Evolutionary conservation across 2,113 vertebrate genomes (phyloP), one percentile per base, ranked within the genome.

Genomic region (Setophaga petechia): DNA sequence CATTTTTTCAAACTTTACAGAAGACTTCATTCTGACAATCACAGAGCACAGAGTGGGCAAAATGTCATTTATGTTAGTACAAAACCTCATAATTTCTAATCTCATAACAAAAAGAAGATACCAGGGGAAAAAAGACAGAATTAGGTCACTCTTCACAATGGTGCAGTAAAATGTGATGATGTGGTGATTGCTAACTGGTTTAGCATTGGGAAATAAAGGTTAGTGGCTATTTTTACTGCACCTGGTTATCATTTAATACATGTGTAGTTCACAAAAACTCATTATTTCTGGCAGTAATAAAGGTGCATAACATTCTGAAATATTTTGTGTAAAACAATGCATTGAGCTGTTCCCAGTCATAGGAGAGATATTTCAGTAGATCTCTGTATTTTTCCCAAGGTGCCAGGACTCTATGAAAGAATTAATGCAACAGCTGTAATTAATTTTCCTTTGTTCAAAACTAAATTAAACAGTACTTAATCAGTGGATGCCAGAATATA

Each of bases 51-150:
- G 51, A 63, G 44, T 78, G 41, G 47, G 72, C 41, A 95, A 97
- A 95, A 83, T 82, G 16, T 82, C 90, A 84, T 74, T 95, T 96
- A 84, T 87, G 72, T 97, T 92, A 93, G 59, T 74, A 88, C 21
- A 94, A 89, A 85, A 8, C 21, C 63, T 61, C 39, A 37, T 55
- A 15, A 72, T 90, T 80, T 92, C 61, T 77, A 37, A 59, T 78
- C 30, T 82, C 15, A 24, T 72, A 49, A 80, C 49, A 46, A 89
- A 90, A 69, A 27, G 43, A 82, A 92, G 73, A 84, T 35, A 67
- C 41, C 11, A 13, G 10, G 37, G 52, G 39, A 46, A 85, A 74
- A 75, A 88, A 90, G 81, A 93, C 79, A 97, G 91, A 97, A 95
- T n/a, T 94, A 86, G 94, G 96, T 96, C 95, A 84, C 12, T 95